Evolutionary conservation across 2,888 invertebrate species (phyloP).

Genomic region (Melinopterus prodromus): DNA sequence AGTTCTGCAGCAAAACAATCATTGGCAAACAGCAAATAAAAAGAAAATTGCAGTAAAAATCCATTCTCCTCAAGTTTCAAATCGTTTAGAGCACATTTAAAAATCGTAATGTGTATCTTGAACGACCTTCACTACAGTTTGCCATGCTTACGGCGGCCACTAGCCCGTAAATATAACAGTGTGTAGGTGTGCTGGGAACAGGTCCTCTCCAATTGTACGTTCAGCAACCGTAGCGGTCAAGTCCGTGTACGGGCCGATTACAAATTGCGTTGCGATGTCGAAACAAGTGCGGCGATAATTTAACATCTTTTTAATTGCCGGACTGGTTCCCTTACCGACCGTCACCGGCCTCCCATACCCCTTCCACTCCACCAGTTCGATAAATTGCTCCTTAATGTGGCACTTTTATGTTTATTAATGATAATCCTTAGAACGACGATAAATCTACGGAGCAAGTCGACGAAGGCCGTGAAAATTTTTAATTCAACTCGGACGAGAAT

Average conservation of each 20-base stretch:
- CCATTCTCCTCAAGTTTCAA: neutral
- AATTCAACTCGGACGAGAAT: neutral
- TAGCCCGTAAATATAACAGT: constrained; percentile 16
- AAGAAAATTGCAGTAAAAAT: neutral
- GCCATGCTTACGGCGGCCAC: neutral
- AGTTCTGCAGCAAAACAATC: no score
- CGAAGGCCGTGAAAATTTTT: constrained; percentile 4
- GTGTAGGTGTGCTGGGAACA: constrained; percentile 21
- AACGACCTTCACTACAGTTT: neutral
- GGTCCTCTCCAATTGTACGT: constrained; percentile 25
- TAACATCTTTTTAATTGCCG: neutral
- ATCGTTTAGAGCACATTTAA: neutral
- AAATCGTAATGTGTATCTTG: neutral
- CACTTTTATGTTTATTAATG: constrained; percentile 4
- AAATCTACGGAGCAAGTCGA: neutral
- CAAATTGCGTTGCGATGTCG: constrained; percentile 4
- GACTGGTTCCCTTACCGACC: neutral
- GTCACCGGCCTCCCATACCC: neutral
- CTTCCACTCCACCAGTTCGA: neutral
- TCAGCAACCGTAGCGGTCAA: constrained; percentile 7
- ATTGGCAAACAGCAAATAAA: neutral
- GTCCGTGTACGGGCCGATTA: neutral
- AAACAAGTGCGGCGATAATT: neutral
- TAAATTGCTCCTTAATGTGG: neutral
- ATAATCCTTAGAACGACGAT: neutral